phyloP scores from a whole-genome alignment of 2,888 invertebrate genomes.

The Calameuta idolon region DNA sequence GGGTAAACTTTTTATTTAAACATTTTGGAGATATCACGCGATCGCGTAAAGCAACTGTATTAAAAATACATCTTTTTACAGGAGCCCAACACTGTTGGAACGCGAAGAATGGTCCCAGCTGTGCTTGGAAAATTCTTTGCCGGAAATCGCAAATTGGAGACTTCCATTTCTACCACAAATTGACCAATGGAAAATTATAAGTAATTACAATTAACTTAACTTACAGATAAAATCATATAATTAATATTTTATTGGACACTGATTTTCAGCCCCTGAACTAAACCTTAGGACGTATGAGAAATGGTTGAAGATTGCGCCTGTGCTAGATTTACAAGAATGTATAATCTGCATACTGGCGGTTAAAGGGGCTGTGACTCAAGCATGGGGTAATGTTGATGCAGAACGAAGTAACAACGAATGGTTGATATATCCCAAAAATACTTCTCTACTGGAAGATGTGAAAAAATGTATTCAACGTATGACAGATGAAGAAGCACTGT shows the following conservation, averaged over 20 bases:
- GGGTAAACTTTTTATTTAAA: conserved; percentile 33
- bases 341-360: conserved; percentile 69
- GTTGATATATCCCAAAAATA: conserved; percentile 45
- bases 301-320: conserved; percentile 67
- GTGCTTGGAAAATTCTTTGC: conserved; percentile 64
- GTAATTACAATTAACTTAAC: conserved; percentile 36
- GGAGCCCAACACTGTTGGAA: conserved; percentile 66
- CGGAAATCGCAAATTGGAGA: conserved; percentile 67
- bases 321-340: conserved; percentile 64
- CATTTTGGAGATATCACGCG: not conserved
- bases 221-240: conserved; percentile 18
- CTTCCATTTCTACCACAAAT: conserved; percentile 66
- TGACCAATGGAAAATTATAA: conserved; percentile 67
- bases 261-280: conserved; percentile 62
- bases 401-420: conserved; percentile 34
- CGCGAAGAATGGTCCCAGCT: conserved; percentile 68
- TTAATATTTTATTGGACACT: conserved; percentile 3
- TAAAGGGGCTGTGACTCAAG: conserved; percentile 63
- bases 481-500: conserved; percentile 41
- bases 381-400: conserved; percentile 35
- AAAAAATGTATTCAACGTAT: conserved; percentile 52
- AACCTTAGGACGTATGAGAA: conserved; percentile 67
- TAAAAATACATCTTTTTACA: conserved; percentile 30
- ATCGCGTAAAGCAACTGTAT: not conserved
- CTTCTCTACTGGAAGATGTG: conserved; percentile 47